Evolutionary conservation across 92 coral and sea anemone species (phyloP).

Genomic region (Ricordea florida): DNA sequence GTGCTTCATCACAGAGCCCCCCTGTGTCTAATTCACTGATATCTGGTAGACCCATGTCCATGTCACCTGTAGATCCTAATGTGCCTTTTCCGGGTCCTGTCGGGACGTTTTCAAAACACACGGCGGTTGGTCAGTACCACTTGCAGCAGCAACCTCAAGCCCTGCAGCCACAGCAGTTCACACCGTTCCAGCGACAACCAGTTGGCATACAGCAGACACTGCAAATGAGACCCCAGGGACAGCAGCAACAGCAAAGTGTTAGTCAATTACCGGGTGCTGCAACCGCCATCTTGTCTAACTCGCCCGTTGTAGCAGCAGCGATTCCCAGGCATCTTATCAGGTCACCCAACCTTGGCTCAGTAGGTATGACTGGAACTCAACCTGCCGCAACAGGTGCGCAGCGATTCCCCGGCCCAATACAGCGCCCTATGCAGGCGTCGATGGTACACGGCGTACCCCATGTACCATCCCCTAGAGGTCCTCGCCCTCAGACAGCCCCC

Average conservation of each 20-base stretch:
- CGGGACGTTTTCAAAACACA: conserved; percentile 75
- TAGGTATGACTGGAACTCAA: conserved; percentile 74
- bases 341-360: conserved; percentile 60
- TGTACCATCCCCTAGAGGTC: conserved; percentile 74
- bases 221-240: conserved; percentile 57
- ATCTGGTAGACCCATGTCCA: conserved; percentile 82
- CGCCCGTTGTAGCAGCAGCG: conserved; percentile 72
- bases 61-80: conserved; percentile 92
- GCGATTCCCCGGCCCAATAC: conserved; percentile 96
- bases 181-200: conserved; percentile 90
- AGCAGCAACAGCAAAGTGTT: conserved; percentile 73
- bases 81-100: conserved; percentile 75
- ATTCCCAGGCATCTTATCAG: conserved; percentile 76
- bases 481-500: conserved; percentile 53
- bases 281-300: conserved; percentile 68
- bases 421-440: conserved; percentile 84
- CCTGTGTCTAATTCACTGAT: conserved; percentile 76
- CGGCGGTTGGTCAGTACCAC: conserved; percentile 84
- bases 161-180: conserved; percentile 73
- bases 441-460: conserved; percentile 74
- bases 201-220: conserved; percentile 65
- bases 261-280: conserved; percentile 65
- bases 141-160: conserved; percentile 74
- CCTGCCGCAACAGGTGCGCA: conserved; percentile 63
- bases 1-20: conserved; percentile 86